Evolutionary conservation across 2,113 vertebrate genomes (phyloP).

Genomic region (Austrofundulus limnaeus): DNA sequence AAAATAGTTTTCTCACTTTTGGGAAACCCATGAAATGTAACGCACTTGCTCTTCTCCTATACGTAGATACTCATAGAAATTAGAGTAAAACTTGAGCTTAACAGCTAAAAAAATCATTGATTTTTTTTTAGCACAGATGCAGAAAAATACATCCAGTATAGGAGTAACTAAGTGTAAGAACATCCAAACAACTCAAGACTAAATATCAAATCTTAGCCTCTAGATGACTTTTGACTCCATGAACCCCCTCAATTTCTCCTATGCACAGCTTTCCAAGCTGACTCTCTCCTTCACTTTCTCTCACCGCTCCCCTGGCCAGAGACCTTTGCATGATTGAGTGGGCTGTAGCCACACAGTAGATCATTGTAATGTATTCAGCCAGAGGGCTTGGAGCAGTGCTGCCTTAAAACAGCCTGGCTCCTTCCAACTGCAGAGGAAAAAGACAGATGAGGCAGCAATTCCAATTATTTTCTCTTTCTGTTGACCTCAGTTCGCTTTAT

Average conservation of each 20-base stretch:
- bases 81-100: too few species aligned
- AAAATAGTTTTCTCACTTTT: too few species aligned
- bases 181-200: conserved; percentile 12
- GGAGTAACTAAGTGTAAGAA: conserved; percentile 41
- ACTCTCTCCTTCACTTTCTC: conserved; percentile 28
- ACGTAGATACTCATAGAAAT: neutral
- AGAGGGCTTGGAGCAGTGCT: conserved; percentile 53
- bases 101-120: too few species aligned
- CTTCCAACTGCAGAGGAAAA: conserved; percentile 48
- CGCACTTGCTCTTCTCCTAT: neutral
- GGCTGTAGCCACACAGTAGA: conserved; percentile 60
- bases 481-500: conserved; percentile 68
- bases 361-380: conserved; percentile 71
- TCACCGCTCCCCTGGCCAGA: conserved; percentile 47
- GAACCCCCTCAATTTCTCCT: conserved; percentile 41
- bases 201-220: conserved; percentile 37
- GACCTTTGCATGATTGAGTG: conserved; percentile 66
- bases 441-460: conserved; percentile 65
- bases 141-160: conserved; percentile 42
- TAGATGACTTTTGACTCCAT: conserved; percentile 51
- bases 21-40: neutral
- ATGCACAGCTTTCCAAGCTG: conserved; percentile 24
- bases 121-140: conserved; percentile 23
- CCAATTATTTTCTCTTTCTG: conserved; percentile 73
- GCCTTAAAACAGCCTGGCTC: conserved; percentile 58